These are phyloP conservation scores for Aradophagus sp. DNA, from an alignment of 1,140 invertebrate species.

Conservation along the genomic window DNA sequence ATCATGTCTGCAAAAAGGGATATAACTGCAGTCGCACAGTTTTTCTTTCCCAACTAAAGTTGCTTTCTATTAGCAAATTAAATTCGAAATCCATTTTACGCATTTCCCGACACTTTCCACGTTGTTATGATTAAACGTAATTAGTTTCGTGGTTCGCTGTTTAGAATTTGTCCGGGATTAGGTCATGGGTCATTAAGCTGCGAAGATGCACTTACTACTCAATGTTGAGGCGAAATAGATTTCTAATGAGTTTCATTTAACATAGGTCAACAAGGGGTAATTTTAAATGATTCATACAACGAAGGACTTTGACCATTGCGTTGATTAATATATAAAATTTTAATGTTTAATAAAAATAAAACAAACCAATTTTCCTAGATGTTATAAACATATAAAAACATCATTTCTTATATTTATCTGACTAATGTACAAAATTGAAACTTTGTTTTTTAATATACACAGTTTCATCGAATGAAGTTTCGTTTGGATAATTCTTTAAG, in stretches of 20 bases:
- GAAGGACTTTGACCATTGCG: not conserved
- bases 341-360: too few species aligned
- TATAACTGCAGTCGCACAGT: too few species aligned
- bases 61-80: slow-evolving; percentile 3
- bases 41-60: not conserved
- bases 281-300: slow-evolving; percentile 15
- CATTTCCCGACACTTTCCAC: slow-evolving; percentile 26
- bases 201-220: slow-evolving; percentile 28
- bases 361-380: too few species aligned
- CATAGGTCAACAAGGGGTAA: slow-evolving; percentile 22
- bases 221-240: slow-evolving; percentile 44
- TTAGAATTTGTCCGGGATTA: slow-evolving; percentile 41
- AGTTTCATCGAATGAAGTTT: too few species aligned
- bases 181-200: slow-evolving; percentile 36
- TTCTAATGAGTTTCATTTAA: slow-evolving; percentile 52
- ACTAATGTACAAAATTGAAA: too few species aligned
- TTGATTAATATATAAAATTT: too few species aligned
- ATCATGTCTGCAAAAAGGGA: too few species aligned
- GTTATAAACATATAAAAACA: too few species aligned
- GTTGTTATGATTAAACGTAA: slow-evolving; percentile 30
- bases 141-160: slow-evolving; percentile 30
- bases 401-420: too few species aligned
- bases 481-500: too few species aligned
- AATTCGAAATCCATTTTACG: slow-evolving; percentile 24
- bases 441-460: too few species aligned